Conservation (phyloP, 2,113 vertebrate species). For the Suricata suricatta region DNA sequence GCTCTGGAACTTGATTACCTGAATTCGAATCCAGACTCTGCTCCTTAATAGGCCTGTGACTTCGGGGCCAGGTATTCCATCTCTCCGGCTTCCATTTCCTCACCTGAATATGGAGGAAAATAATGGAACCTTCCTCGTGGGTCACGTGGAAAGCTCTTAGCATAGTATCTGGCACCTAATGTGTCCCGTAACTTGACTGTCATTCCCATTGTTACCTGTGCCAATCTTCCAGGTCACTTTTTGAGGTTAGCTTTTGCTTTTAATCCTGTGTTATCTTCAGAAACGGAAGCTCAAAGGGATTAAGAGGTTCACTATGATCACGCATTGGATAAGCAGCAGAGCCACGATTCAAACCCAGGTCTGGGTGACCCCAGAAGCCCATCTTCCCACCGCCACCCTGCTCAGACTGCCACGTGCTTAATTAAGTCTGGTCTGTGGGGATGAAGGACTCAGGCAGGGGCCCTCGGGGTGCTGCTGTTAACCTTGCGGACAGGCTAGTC, state of each 20-base stretch:
- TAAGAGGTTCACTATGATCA: not conserved
- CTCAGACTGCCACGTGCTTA: not conserved
- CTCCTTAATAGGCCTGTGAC: not conserved
- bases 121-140: not conserved
- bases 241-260: not conserved
- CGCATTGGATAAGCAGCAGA: not conserved
- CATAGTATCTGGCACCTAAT: not conserved
- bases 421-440: not conserved
- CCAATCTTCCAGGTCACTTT: not conserved
- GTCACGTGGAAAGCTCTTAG: not conserved
- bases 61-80: constrained; percentile 8
- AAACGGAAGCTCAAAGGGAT: constrained; percentile 44
- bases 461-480: not conserved
- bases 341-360: not conserved
- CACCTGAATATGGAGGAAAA: not conserved
- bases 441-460: not conserved
- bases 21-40: constrained; percentile 36
- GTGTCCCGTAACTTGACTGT: not conserved
- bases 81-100: constrained; percentile 37
- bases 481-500: not conserved
- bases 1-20: not conserved
- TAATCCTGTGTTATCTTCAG: not conserved
- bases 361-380: not conserved
- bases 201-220: not conserved
- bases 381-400: not conserved